Evolutionary conservation across 2,113 vertebrate genomes (phyloP), one percentile per base, ranked within the genome.

Genomic region (Cichladusa arquata): DNA sequence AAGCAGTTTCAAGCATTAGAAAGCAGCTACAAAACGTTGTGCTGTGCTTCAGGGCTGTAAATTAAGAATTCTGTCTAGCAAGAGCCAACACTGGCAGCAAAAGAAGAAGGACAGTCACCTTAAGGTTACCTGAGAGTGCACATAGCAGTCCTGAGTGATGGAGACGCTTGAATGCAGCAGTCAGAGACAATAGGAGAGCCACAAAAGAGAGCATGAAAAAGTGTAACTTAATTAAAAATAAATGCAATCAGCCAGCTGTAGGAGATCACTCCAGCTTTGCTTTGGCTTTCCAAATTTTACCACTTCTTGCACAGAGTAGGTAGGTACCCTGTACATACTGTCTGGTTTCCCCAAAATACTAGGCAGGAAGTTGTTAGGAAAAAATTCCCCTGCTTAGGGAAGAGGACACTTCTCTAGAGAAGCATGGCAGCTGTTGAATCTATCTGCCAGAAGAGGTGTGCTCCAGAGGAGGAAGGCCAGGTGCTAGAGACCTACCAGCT

Each of bases 1-100:
- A 94, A 95, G 88, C 90, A 90, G 79, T 83, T 96, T 93, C 76
- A 88, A 96, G 57, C 60, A 83, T 23, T 45, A 42, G 85, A 97
- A 95, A 86, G 82, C 90, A 94, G 78, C 60, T 81, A 91, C 72
- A 79, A 88, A 95, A 90, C 25, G 3, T 48, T 61, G 47, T 72
- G 36, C 90, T 88, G 40, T 24, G 51, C 60, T 83, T 95, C 79
- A 53, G 64, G 67, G 64, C 25, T 78, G 57, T 78, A 79, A 93
- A 93, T 90, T 45, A 86, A 71, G 61, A 77, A 88, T 95, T 92
- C 64, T 84, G 69, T 64, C 76, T 85, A 31, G 51, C 65, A 73
- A 94, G 71, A 91, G 62, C 23, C 79, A 81, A 88, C 38, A 48
- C 5, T 50, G 53, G 74, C 40, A 74, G 56, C 8, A 9, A 86